Percentiles rank a stretch among this genome's conserved stretches.
These are phyloP conservation scores for Beaufortia kweichowensis DNA, from an alignment of 2,113 vertebrate genomes.

Conservation along the genomic window DNA sequence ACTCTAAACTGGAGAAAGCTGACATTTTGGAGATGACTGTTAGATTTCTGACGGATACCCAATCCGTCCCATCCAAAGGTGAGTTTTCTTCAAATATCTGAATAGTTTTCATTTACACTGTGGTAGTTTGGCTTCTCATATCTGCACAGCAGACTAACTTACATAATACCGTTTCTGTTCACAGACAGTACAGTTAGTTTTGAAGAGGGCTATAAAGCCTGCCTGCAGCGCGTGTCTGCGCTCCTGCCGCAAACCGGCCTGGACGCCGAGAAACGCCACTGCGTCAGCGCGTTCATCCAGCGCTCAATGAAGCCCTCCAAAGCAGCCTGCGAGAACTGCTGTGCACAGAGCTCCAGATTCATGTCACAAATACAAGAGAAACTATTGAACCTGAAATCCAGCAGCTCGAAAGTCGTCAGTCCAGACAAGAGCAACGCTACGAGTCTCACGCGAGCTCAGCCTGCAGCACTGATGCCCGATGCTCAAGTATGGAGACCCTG, in stretches of 20 bases:
- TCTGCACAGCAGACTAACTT: neutral
- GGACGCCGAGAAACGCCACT: constrained; percentile 56
- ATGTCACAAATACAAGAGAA: constrained; percentile 44
- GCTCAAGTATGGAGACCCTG: constrained; percentile 79
- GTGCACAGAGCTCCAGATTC: constrained; percentile 42
- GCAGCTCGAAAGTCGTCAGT: constrained; percentile 1
- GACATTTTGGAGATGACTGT: constrained; percentile 92
- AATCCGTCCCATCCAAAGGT: constrained; percentile 70
- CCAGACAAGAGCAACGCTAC: neutral
- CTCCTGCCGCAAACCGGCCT: constrained; percentile 63
- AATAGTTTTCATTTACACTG: neutral
- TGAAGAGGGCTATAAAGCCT: constrained; percentile 70
- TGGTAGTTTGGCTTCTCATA: neutral
- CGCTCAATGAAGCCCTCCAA: constrained; percentile 33
- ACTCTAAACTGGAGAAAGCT: constrained; percentile 88
- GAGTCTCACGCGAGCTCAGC: neutral
- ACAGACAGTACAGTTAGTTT: constrained; percentile 53
- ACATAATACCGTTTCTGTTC: neutral
- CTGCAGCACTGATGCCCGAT: neutral
- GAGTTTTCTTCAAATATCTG: constrained; percentile 44
- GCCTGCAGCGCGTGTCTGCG: constrained; percentile 64
- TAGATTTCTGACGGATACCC: constrained; percentile 81
- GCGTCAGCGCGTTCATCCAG: constrained; percentile 66
- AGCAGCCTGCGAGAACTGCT: constrained; percentile 46
- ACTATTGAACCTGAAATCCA: constrained; percentile 21